Evolutionary conservation across 2,113 vertebrate genomes (phyloP), one percentile per base, ranked within the genome.

Genomic region (Sinocyclocheilus rhinocerous): DNA sequence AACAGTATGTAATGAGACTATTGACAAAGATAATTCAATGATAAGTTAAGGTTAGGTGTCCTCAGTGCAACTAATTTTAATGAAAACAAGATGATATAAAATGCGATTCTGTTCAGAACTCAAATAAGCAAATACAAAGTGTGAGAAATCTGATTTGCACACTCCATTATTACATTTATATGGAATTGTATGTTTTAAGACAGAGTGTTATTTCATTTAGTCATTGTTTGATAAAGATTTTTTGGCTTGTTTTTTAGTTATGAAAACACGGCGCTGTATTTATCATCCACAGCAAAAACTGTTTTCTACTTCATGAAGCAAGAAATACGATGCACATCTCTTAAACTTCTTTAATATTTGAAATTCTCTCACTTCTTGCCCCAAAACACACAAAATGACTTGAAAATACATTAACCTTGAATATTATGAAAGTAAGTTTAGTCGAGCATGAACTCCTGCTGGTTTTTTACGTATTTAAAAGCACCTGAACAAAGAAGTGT

Each of bases 261-360:
- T 2, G 15, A 18, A 20, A 73, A 80, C 77, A 79, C 65, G 36
- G 9, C 7, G 18, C 65, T 2, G 33, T 52, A 18, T 79, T 87
- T 84, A 0, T 76, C 11, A 48, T 55, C 16, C 24, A 78, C 2
- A 18, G 72, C 79, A 79, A 16, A 73, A 33, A 33, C 33, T 73
- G 63, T 86, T 86, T 88, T 86, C 80, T 84, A 75, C 73, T 79
- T 65, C 61, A 75, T 83, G 33, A 63, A 84, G 84, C 67, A 70
- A 67, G n/a, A 57, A 42, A 81, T 81, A 55, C 24, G n/a, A 16
- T 18, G 7, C 67, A 69, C 15, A n/a, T 36, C 63, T 81, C 73
- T 70, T 70, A 84, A 65, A 81, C 33, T 6, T n/a, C 10, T 86
- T 84, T 86, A 63, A 86, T 81, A 81, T 76, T 81, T 83, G 39